These are phyloP conservation scores for Drosophila quadrilineata DNA, from an alignment of 1,140 invertebrate species.

Conservation along the genomic window DNA sequence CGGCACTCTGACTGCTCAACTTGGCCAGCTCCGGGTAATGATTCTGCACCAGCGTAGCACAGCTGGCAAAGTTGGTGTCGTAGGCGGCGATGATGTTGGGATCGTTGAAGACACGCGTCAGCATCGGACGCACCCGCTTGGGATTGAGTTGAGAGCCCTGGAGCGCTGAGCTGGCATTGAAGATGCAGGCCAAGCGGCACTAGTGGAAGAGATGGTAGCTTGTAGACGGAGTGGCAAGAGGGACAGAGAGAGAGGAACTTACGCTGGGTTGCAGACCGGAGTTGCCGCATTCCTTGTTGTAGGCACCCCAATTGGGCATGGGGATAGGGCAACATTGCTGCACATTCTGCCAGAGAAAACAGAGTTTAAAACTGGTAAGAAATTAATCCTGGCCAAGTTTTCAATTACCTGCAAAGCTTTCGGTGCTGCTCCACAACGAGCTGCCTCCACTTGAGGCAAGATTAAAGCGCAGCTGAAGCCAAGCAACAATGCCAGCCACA, in stretches of 20 bases:
- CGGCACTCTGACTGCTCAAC: slow-evolving; percentile 51
- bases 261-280: slow-evolving; percentile 53
- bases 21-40: slow-evolving; percentile 41
- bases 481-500: slow-evolving; percentile 25
- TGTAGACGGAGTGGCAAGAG: neutral
- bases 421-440: slow-evolving; percentile 56
- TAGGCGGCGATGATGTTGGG: slow-evolving; percentile 45
- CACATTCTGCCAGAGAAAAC: slow-evolving; percentile 37
- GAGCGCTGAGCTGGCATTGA: slow-evolving; percentile 45
- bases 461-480: no score
- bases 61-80: slow-evolving; percentile 44
- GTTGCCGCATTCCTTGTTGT: slow-evolving; percentile 43
- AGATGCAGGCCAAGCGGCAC: slow-evolving; percentile 63
- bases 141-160: slow-evolving; percentile 32
- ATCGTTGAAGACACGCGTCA: slow-evolving; percentile 47
- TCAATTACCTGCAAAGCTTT: slow-evolving; percentile 61
- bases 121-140: slow-evolving; percentile 41
- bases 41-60: slow-evolving; percentile 27
- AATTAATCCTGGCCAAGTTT: no score
- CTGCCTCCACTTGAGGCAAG: no score
- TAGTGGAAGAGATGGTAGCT: neutral
- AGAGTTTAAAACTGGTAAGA: neutral
- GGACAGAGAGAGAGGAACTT: neutral
- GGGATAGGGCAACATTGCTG: slow-evolving; percentile 52
- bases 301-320: slow-evolving; percentile 61